Percentiles rank a stretch among this genome's conserved stretches.
Conservation (phyloP, 30 jellyfish, hydroid and myxozoan genomes). For the Aurelia aurita complex sp. Pacific region DNA sequence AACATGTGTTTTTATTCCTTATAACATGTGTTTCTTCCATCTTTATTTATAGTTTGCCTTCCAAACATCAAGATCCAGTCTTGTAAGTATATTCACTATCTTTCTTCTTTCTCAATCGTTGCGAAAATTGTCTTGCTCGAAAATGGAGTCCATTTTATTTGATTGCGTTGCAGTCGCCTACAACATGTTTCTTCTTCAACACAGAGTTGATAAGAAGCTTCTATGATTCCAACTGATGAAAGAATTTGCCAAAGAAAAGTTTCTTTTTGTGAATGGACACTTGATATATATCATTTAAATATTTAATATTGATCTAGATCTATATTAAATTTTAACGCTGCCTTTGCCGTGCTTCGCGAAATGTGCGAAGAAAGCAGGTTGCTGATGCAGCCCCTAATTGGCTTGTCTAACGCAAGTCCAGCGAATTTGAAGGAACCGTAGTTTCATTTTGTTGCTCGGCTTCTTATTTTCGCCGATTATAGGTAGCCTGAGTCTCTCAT, state of each 20-base stretch:
- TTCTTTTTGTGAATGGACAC: not conserved
- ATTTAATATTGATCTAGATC: constrained; percentile 55
- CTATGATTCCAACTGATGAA: too few relatives aligned
- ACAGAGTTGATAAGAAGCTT: too few relatives aligned
- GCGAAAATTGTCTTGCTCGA: not conserved
- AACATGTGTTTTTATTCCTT: constrained; percentile 49
- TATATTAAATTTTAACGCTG: constrained; percentile 51
- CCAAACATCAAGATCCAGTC: constrained; percentile 65
- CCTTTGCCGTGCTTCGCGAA: constrained; percentile 12
- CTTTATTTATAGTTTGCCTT: constrained; percentile 53
- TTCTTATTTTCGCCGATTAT: not conserved
- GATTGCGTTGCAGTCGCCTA: too few relatives aligned
- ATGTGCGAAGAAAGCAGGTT: constrained; percentile 57
- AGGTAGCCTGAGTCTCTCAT: not conserved
- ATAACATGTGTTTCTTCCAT: constrained; percentile 41
- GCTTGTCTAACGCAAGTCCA: not conserved
- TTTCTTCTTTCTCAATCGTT: not conserved
- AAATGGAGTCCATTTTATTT: too few relatives aligned
- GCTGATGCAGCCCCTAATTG: constrained; percentile 6
- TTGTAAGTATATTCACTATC: constrained; percentile 22
- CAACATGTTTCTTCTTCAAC: too few relatives aligned
- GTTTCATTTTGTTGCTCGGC: constrained; percentile 18
- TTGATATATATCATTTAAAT: constrained; percentile 37
- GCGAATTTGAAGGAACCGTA: too few relatives aligned
- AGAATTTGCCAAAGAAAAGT: too few relatives aligned